Conservation (phyloP, 64 coral and sea anemone species). For the Cladopsammia gracilis region DNA sequence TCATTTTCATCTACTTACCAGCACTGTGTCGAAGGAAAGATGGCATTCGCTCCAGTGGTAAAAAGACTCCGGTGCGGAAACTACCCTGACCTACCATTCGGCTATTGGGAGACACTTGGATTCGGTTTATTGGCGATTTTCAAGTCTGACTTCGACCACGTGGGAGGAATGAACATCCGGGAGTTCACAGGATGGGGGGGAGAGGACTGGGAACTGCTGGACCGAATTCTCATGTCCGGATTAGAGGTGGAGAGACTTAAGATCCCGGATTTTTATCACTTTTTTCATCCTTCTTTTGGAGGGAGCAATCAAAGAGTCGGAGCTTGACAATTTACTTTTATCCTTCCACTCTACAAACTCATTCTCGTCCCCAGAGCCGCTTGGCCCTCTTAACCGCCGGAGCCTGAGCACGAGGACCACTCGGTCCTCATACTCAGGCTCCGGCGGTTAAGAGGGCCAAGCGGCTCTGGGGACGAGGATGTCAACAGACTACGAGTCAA, state of each 20-base stretch:
- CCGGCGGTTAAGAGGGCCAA: no score
- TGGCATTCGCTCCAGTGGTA: conserved; percentile 96
- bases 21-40: conserved; percentile 94
- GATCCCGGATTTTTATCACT: conserved; percentile 91
- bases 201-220: conserved; percentile 97
- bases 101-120: conserved; percentile 93
- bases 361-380: no score
- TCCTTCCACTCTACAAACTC: no score
- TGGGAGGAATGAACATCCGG: conserved; percentile 87
- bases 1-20: conserved; percentile 6
- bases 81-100: conserved; percentile 73
- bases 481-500: no score
- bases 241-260: conserved; percentile 94
- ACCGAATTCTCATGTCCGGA: conserved; percentile 82
- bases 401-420: no score
- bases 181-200: conserved; percentile 91
- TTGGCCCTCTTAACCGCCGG: no score
- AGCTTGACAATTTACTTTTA: background rate
- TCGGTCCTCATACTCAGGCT: no score
- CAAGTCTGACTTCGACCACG: conserved; percentile 94
- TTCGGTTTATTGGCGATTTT: conserved; percentile 90
- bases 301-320: conserved; percentile 38
- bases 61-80: conserved; percentile 85
- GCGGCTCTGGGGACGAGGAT: no score
- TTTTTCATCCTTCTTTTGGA: conserved; percentile 71